Evolutionary conservation across 2,888 invertebrate species (phyloP).

Genomic region (Syrphus vitripennis): DNA sequence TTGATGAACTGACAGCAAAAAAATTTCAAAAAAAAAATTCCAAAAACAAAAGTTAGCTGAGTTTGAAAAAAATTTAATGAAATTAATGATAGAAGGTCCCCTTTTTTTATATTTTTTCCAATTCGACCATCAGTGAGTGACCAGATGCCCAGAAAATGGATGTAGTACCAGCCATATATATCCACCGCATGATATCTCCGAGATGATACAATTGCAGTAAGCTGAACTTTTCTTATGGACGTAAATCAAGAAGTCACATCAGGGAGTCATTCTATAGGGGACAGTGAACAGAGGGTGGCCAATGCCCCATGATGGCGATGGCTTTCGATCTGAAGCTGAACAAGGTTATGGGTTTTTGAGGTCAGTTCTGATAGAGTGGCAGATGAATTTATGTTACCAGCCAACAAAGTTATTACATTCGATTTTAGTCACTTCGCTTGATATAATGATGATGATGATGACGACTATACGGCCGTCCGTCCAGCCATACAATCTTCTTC

Average conservation of each 20-base stretch:
- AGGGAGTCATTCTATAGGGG: slow-evolving; percentile 16
- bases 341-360: slow-evolving; percentile 66
- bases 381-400: slow-evolving; percentile 51
- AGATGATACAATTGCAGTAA: slow-evolving; percentile 30
- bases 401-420: slow-evolving; percentile 21
- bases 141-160: slow-evolving; percentile 50
- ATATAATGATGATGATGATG: slow-evolving; percentile 49
- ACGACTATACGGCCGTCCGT: too few relatives aligned
- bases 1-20: slow-evolving; percentile 53
- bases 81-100: slow-evolving; percentile 57
- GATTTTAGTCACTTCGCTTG: slow-evolving; percentile 3
- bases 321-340: slow-evolving; percentile 3
- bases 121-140: slow-evolving; percentile 39
- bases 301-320: neutral
- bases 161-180: neutral
- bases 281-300: slow-evolving; percentile 33
- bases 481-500: neutral
- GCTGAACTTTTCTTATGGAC: slow-evolving; percentile 40
- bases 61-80: slow-evolving; percentile 62
- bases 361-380: slow-evolving; percentile 55
- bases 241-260: slow-evolving; percentile 61
- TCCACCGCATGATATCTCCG: neutral
- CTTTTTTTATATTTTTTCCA: neutral
- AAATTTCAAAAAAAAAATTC: neutral
- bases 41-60: slow-evolving; percentile 6